Base-by-base conservation (phyloP, 2,888 invertebrate genomes). In the Nasonia oneida region DNA sequence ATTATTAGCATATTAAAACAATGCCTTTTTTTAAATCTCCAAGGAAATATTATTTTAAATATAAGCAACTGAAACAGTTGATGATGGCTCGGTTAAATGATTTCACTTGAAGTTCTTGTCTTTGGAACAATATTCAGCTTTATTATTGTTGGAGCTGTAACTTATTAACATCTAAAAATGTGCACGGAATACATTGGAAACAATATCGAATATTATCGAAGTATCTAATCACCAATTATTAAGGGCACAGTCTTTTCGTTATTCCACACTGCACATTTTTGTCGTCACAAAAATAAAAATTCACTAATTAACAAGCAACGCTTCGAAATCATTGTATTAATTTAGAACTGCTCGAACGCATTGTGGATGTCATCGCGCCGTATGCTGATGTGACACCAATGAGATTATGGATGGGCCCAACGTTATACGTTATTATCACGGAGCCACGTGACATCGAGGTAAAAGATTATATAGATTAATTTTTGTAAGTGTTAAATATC, bases 321-420 rank as follows among this genome's bases (percentile, higher is more conserved):
- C 57, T 57, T 18, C 6, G 18, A 74, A 47, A 15, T 12, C 39
- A 37, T 1, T 29, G 2, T 37, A 23, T 50, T 71, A 10, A 61
- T 67, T 64, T 23, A 89, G 89, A 89, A 61, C 29, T 88, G 42
- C 77, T 89, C n/a, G 75, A 88, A 29, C 87, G 89, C 64, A 47
- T 89, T 3, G 83, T 88, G 29, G 82, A 83, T 29, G 39, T 88
- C 6, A 71, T 86, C 39, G 75, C 47, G 67, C 86, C 87, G 73
- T 89, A 87, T 74, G 85, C 50, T 23, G 76, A 89, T 67, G 77
- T 61, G 15, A 80, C 88, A 67, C 88, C 88, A 15, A 88, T 89
- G 33, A 82, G 88, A 87, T 74, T 90, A 23, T 89, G 89, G 89
- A 86, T 89, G 83, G 89, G 90, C 61, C 88, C 89, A 42, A 86